Conservation (phyloP, 1,140 invertebrate genomes). For the Drosophila ercepeae region DNA sequence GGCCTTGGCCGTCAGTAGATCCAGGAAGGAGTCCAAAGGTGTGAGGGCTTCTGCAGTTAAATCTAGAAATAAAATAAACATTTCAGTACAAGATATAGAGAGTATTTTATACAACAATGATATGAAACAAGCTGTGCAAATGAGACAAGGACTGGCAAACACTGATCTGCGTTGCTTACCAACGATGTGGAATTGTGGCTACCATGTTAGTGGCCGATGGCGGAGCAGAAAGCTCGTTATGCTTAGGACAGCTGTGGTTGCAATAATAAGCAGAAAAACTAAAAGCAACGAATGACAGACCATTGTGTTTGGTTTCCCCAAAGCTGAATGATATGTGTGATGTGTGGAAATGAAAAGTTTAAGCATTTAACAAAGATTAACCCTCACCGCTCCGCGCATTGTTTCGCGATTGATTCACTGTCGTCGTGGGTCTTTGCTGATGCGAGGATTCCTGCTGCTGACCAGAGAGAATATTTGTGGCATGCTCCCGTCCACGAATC, state of each 20-base stretch:
- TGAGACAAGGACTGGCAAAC: slow-evolving; percentile 22
- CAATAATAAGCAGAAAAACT: slow-evolving; percentile 70
- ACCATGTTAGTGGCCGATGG: slow-evolving; percentile 39
- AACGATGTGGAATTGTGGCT: slow-evolving; percentile 12
- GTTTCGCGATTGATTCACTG: slow-evolving; percentile 48
- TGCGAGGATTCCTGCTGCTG: slow-evolving; percentile 84
- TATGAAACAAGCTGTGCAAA: not conserved
- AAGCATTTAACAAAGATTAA: not conserved
- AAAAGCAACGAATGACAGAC: slow-evolving; percentile 66
- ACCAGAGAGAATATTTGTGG: slow-evolving; percentile 90
- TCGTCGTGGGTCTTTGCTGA: slow-evolving; percentile 45
- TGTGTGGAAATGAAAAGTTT: slow-evolving; percentile 19
- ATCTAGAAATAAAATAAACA: slow-evolving; percentile 84
- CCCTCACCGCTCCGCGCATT: slow-evolving; percentile 58
- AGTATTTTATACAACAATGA: not conserved
- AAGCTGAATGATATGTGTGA: slow-evolving; percentile 38
- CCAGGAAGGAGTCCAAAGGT: slow-evolving; percentile 92
- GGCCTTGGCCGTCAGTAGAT: slow-evolving; percentile 93
- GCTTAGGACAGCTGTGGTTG: slow-evolving; percentile 55
- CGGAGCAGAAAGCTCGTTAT: slow-evolving; percentile 45
- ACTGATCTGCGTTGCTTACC: slow-evolving; percentile 58
- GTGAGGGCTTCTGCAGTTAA: slow-evolving; percentile 90
- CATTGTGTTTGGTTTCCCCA: slow-evolving; percentile 60
- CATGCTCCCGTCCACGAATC: slow-evolving; percentile 91
- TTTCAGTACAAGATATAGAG: not conserved